Evolutionary conservation across 2,797 vertebrate genomes (phyloP), one percentile per base, ranked within the genome.

Genomic region (Mastacembelus armatus): DNA sequence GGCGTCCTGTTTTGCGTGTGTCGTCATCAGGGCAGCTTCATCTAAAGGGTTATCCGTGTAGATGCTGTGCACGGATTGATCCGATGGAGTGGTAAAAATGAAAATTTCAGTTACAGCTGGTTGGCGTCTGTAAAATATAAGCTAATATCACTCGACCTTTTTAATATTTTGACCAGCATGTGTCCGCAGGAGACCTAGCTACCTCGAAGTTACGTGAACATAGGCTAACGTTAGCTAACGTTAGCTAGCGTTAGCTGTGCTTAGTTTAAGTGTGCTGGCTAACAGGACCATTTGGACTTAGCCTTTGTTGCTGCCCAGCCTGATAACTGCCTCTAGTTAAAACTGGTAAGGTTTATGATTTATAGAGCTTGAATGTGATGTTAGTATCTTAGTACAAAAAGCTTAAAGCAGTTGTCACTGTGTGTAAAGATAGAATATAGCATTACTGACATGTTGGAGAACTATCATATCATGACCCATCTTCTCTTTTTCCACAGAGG

Each of bases 1-100:
- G 4, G 78, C 44, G 29, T 54, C 76, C 40, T 40, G n/a, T 18
- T 33, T 29, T 84, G 45, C 80, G 65, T 80, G 0, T 56, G 52
- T 15, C 87, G 87, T 91, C 88, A 88, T 40, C 65, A 29, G 44
- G 36, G 33, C 81, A 47, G 57, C 68, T 62, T 42, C 74, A 47
- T 58, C 42, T 54, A 60, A 69, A 76, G 69, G 74, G 71, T 21
- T 40, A 18, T 27, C 55, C 50, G 51, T 36, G 51, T 63, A 45
- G 52, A 83, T 67, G 69, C 29, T 67, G 19, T 59, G 68, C 40
- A 40, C 60, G 33, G 48, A 76, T 85, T 36, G 55, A 2, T 66
- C 59, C 29, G 27, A 38, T 26, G 33, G 72, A 66, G 70, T 77
- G 90, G 89, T 90, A 74, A 83, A 87, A 29, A 70, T 36, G 7